phyloP scores from a whole-genome alignment of 2,888 invertebrate species.

The Tenthredo scrophulariae region DNA sequence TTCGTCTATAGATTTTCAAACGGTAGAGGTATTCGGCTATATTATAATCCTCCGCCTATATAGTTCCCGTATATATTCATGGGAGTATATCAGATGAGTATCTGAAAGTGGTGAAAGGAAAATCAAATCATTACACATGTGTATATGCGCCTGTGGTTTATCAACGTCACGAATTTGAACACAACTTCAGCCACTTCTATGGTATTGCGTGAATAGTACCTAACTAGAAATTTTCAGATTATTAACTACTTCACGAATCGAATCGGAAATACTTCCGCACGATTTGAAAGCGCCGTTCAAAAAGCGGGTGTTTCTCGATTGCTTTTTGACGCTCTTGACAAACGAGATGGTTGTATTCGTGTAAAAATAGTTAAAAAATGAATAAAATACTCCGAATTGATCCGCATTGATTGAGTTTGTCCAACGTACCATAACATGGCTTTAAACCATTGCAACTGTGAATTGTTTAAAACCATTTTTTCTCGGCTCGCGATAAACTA shows the following conservation, averaged over 20 bases:
- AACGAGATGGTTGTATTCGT: not conserved
- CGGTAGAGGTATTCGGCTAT: not conserved
- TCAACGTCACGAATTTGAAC: not conserved
- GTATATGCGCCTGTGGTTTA: not conserved
- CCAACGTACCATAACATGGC: not conserved
- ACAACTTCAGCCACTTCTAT: not conserved
- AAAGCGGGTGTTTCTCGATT: not conserved
- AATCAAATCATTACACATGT: not conserved
- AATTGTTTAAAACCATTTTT: not conserved
- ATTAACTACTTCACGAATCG: not conserved
- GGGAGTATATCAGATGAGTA: not conserved
- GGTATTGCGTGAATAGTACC: not conserved
- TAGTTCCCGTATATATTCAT: not conserved
- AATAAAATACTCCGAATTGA: not conserved
- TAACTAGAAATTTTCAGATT: not conserved
- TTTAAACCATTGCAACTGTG: not conserved
- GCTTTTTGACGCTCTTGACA: not conserved
- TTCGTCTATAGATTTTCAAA: slow-evolving; percentile 21
- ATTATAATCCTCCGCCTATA: not conserved
- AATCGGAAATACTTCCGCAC: not conserved
- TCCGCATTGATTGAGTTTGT: not conserved
- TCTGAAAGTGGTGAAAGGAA: not conserved
- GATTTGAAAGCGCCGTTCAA: not conserved
- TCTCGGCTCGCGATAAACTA: not conserved
- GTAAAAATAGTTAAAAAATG: not conserved